phyloP scores from a whole-genome alignment of 2,888 invertebrate genomes.

The Chymomyza fuscimana region DNA sequence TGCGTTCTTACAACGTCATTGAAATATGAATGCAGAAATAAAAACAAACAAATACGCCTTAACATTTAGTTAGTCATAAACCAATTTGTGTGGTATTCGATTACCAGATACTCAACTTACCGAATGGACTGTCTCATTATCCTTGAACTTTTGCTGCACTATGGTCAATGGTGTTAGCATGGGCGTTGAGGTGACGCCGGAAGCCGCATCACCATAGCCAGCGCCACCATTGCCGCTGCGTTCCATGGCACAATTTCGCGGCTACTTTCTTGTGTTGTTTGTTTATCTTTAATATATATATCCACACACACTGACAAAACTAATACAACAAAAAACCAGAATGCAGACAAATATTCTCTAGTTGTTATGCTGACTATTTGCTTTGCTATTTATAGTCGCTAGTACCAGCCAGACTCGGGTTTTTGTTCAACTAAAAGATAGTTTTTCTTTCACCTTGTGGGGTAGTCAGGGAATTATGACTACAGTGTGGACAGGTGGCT shows the following conservation, averaged over 20 bases:
- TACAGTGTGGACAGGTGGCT: not conserved
- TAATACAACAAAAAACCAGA: not conserved
- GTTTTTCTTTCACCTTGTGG: not conserved
- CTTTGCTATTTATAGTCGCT: not conserved
- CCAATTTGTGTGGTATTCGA: not conserved
- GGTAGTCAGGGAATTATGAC: not conserved
- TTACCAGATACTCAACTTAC: conserved; percentile 55
- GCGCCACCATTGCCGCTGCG: not conserved
- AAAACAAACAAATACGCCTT: not conserved
- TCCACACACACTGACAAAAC: not conserved
- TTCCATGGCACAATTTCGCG: not conserved
- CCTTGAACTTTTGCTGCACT: conserved; percentile 77
- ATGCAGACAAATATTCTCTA: not conserved
- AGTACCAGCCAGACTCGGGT: not conserved
- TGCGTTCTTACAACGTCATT: not conserved
- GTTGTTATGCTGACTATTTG: not conserved
- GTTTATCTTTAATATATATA: not conserved
- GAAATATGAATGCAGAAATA: not conserved
- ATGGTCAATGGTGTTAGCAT: conserved; percentile 50
- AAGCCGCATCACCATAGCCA: not conserved
- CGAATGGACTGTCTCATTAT: conserved; percentile 75
- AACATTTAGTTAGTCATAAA: not conserved
- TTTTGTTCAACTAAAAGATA: not conserved
- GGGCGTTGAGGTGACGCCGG: conserved; percentile 15
- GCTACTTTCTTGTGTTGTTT: not conserved